These are phyloP conservation scores for Ophiothrix spiculata DNA, from an alignment of 35 echinoderm and acorn worm genomes.

Conservation along the genomic window DNA sequence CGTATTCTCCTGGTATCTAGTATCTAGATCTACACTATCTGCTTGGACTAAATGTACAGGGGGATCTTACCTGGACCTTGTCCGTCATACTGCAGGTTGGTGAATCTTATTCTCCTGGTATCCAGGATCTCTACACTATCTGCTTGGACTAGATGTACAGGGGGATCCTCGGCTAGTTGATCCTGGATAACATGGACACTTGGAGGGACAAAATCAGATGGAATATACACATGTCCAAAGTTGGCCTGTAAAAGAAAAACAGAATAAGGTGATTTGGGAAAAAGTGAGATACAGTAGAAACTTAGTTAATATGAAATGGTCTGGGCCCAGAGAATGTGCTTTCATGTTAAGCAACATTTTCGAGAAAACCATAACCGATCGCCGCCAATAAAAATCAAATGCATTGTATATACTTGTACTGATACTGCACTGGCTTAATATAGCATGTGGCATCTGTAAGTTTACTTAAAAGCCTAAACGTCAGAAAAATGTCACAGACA, in stretches of 20 bases:
- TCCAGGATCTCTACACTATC: constrained; percentile 32
- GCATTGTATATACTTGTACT: too few species aligned
- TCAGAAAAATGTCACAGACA: too few species aligned
- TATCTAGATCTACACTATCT: neutral
- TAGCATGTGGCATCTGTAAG: too few species aligned
- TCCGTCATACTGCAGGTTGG: neutral
- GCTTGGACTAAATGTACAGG: neutral
- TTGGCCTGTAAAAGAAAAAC: neutral
- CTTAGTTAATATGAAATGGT: too few species aligned
- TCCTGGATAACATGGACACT: neutral
- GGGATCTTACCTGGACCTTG: neutral
- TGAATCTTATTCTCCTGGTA: neutral
- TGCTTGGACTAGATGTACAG: neutral
- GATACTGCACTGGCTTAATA: too few species aligned
- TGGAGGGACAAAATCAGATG: neutral
- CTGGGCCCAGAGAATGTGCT: too few species aligned
- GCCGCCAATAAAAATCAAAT: too few species aligned
- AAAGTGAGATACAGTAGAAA: too few species aligned
- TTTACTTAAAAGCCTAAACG: too few species aligned
- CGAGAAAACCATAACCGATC: too few species aligned
- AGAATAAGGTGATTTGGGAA: neutral
- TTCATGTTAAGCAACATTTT: too few species aligned
- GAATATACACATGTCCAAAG: neutral
- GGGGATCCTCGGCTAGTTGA: neutral
- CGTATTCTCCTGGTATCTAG: neutral